Base-by-base conservation (phyloP, 2,113 vertebrate species). In the Rostratula benghalensis region DNA sequence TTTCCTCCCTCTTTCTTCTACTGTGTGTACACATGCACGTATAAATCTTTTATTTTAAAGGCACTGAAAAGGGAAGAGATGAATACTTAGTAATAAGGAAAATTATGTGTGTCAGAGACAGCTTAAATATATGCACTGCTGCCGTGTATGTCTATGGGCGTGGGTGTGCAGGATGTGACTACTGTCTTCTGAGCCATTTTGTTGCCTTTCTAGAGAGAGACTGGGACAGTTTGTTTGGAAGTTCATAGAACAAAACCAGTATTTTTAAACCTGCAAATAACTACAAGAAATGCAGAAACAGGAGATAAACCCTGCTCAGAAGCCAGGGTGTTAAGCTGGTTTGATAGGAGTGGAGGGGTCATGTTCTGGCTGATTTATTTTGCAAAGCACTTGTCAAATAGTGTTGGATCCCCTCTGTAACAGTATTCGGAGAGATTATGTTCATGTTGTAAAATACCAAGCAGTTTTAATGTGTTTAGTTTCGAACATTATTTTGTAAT, bases 71-170 rank as follows among this genome's bases (percentile, higher is more conserved):
- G 51, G 11, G 82, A 87, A 95, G 89, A 93, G 92, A 95, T 25
- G 24, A 96, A 77, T 89, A 93, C 80, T 94, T 79, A 87, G 67
- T 89, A 77, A 90, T 80, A 75, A 94, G 79, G 93, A 83, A 96
- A 97, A 97, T 87, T 85, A 86, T 71, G 79, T 82, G 78, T 96
- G 78, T 96, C 93, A 94, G 94, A 94, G 93, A 96, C 95, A 97
- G 93, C 93, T 94, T 82, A 96, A 97, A 81, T 96, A 91, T 50
- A 94, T 63, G 84, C 83, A 92, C 1, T 69, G 91, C 76, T 94
- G 94, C 83, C 95, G 86, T 76, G 94, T 50, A 81, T 3, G 48
- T 92, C 87, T 57, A 94, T 93, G 43, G 94, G 95, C 1, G 92
- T 73, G 20, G 90, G 79, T 76, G 80, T 57, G 94, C 96, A 56